These are phyloP conservation scores for Bimastos eiseni DNA, from an alignment of 2,888 invertebrate species.

Conservation along the genomic window DNA sequence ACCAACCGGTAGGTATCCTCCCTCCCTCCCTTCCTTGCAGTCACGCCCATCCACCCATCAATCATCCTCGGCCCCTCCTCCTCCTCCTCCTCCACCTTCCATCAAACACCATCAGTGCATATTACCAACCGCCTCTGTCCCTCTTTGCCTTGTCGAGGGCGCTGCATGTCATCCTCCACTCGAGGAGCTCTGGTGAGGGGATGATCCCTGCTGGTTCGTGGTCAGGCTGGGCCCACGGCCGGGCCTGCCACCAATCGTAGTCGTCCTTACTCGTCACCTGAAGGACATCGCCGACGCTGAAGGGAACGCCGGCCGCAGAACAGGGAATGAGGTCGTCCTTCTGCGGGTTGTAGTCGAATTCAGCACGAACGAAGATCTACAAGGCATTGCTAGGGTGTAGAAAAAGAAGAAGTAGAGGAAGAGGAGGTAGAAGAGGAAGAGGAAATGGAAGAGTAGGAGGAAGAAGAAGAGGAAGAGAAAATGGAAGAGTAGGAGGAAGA, in stretches of 20 bases:
- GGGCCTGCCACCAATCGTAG: constrained; percentile 95
- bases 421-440: not conserved
- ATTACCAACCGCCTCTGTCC: constrained; percentile 72
- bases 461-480: not conserved
- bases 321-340: constrained; percentile 98
- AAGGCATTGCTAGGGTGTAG: not conserved
- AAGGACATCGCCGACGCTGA: constrained; percentile 88
- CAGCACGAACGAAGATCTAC: constrained; percentile 96
- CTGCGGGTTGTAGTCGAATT: constrained; percentile 95
- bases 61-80: too few species aligned
- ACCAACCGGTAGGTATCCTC: too few species aligned
- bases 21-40: too few species aligned
- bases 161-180: constrained; percentile 93
- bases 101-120: too few species aligned
- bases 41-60: too few species aligned
- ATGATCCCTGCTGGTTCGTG: constrained; percentile 90
- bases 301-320: constrained; percentile 95
- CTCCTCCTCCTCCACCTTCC: too few species aligned
- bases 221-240: constrained; percentile 51
- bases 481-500: not conserved
- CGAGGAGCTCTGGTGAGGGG: constrained; percentile 96
- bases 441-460: too few species aligned
- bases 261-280: constrained; percentile 95
- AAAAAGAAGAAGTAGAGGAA: not conserved
- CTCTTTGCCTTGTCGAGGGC: constrained; percentile 93